Conservation (phyloP, 2,797 vertebrate species). For the Dipus sagitta region DNA sequence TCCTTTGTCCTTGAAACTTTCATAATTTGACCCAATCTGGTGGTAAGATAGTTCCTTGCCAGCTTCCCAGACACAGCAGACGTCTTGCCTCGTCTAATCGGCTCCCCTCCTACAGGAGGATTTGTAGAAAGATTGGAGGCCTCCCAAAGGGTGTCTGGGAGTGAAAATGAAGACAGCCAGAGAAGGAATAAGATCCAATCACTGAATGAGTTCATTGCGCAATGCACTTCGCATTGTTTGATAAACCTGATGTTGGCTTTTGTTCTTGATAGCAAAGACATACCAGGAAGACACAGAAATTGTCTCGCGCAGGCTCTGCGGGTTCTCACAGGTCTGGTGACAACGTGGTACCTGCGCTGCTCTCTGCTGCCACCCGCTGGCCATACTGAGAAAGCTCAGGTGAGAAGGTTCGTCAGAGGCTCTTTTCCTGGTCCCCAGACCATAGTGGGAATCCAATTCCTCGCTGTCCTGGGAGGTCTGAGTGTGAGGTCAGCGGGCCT, state of each 20-base stretch:
- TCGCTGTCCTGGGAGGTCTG: not conserved
- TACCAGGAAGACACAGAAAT: not conserved
- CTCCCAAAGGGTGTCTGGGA: not conserved
- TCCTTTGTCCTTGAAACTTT: constrained; percentile 82
- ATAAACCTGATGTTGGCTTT: not conserved
- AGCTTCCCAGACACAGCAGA: constrained; percentile 90
- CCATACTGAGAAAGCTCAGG: not conserved
- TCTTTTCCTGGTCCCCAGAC: not conserved
- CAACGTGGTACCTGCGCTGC: fast-evolving
- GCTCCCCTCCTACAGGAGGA: not conserved
- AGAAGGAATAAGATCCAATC: not conserved
- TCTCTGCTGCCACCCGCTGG: constrained; percentile 80
- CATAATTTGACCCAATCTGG: constrained; percentile 98
- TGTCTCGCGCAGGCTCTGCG: fast-evolving
- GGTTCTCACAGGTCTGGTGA: too few relatives aligned
- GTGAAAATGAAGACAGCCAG: not conserved
- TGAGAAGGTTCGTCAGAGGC: not conserved
- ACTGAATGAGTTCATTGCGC: not conserved
- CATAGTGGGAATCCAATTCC: not conserved
- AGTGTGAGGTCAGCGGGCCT: not conserved
- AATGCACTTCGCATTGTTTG: not conserved
- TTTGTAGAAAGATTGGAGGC: not conserved
- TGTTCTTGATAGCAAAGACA: not conserved
- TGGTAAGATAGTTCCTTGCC: constrained; percentile 97
- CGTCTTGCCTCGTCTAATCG: not conserved